Percentiles rank a stretch among this genome's conserved stretches.
Evolutionary conservation across 2,113 vertebrate genomes (phyloP).

Genomic region (Callionymus lyra): DNA sequence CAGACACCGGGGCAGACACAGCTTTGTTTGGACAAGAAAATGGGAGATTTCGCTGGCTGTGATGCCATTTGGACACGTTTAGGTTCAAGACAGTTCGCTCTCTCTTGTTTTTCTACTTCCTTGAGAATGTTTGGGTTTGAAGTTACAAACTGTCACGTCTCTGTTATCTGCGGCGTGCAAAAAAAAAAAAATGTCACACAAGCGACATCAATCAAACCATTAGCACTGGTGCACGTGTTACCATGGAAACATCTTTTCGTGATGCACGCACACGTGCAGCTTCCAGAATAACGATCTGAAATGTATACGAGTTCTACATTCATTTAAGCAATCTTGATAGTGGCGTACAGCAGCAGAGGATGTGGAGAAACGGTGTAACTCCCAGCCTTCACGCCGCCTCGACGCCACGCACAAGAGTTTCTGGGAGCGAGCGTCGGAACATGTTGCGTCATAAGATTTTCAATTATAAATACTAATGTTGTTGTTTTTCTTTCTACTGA

Average conservation of each 20-base stretch:
- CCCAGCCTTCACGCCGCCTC: constrained; percentile 11
- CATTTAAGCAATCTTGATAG: constrained; percentile 39
- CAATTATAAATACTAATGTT: constrained; percentile 13
- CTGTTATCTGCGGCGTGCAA: constrained; percentile 24
- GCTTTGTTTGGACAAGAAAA: too few relatives aligned
- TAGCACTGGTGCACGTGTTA: constrained; percentile 28
- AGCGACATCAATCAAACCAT: constrained; percentile 41
- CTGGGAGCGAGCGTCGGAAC: neutral
- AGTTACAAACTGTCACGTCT: constrained; percentile 13
- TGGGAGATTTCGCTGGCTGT: too few relatives aligned
- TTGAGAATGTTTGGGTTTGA: constrained; percentile 15
- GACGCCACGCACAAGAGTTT: constrained; percentile 3
- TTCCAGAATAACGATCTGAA: constrained; percentile 16
- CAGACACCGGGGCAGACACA: constrained; percentile 2
- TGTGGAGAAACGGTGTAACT: constrained; percentile 31
- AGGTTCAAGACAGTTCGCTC: constrained; percentile 16
- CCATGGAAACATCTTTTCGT: constrained; percentile 39
- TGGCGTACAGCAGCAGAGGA: constrained; percentile 26
- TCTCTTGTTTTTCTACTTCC: constrained; percentile 5
- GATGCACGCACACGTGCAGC: constrained; percentile 1
- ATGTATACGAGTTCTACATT: constrained; percentile 42
- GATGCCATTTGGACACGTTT: constrained; percentile 8
- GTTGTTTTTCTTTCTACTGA: constrained; percentile 1
- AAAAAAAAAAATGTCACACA: constrained; percentile 36
- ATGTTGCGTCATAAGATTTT: too few relatives aligned